Evolutionary conservation across 2,888 invertebrate species (phyloP), one percentile per base, ranked within the genome.

Genomic region (Eurytoma adleriae): DNA sequence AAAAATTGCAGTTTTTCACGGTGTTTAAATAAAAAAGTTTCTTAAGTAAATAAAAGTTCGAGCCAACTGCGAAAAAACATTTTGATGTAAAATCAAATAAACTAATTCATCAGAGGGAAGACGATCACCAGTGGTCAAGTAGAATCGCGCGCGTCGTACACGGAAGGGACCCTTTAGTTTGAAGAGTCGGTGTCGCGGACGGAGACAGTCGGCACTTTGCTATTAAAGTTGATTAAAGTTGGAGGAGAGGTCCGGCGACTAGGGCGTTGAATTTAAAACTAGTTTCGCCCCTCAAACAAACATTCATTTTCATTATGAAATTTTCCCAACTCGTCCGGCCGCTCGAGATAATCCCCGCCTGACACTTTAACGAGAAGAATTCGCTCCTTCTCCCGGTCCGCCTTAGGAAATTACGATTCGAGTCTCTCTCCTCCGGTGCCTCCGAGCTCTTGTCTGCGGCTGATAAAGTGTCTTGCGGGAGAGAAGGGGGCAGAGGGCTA

Each of bases 351-450:
- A 61, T 71, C 40, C 24, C 57, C 12, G 74, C 69, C 78, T 75
- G 80, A 81, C 70, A 70, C 66, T 67, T 80, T 80, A 75, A 76
- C 70, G 69, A 80, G 77, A 67, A 72, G 54, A 54, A 54, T 54
- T n/a, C 54, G 16, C 16, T 54, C 40, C 40, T 40, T 40, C 40
- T 40, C 54, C 12, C 54, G 78, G 76, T 69, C 59, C 61, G 81
- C 80, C 61, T 82, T 79, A 80, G 84, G 79, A 84, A 85, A 84
- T 84, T 84, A 85, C 79, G 83, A 84, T 84, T 83, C 84, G 82
- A 57, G 80, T 7, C 50, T 16, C 54, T 50, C 48, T 64, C 30
- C 10, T 14, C n/a, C 40, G 14, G 48, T 50, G 20, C 59, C 24
- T 59, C 56, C 5, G 4, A 40, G 40, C 48, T 71, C 70, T 27